A percentile compares a stretch with the other conserved stretches of the same genome.
Evolutionary conservation across 2,113 vertebrate genomes (phyloP).

Genomic region (Sialia sialis): DNA sequence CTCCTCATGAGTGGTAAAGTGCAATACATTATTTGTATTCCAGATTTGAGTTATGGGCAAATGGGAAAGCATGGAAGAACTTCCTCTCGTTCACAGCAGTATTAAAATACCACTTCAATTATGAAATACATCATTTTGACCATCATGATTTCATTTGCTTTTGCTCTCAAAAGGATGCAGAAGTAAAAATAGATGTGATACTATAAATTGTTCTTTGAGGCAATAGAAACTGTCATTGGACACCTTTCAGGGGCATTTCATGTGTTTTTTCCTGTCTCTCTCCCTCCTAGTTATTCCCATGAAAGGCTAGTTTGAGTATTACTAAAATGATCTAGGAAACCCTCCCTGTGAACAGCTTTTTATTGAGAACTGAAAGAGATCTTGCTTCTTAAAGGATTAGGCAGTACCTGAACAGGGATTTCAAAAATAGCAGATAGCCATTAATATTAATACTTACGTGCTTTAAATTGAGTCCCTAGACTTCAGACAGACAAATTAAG

Average conservation of each 20-base stretch:
- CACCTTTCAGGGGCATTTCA: not conserved
- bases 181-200: not conserved
- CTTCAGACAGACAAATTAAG: not conserved
- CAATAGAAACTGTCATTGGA: not conserved
- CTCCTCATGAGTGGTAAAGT: not conserved
- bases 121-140: not conserved
- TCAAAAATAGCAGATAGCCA: not conserved
- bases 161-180: not conserved
- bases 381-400: not conserved
- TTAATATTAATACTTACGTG: not conserved
- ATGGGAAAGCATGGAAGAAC: not conserved
- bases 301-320: not conserved
- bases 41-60: not conserved
- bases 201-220: not conserved
- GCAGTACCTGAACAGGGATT: not conserved
- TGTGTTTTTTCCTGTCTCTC: not conserved
- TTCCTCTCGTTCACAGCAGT: not conserved
- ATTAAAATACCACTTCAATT: not conserved
- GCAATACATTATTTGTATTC: not conserved
- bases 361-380: not conserved
- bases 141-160: not conserved
- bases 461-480: not conserved
- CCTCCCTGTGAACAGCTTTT: not conserved
- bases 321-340: not conserved
- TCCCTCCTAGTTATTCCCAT: not conserved